phyloP scores from a whole-genome alignment of 2,113 vertebrate species.

The Hassar affinis region DNA sequence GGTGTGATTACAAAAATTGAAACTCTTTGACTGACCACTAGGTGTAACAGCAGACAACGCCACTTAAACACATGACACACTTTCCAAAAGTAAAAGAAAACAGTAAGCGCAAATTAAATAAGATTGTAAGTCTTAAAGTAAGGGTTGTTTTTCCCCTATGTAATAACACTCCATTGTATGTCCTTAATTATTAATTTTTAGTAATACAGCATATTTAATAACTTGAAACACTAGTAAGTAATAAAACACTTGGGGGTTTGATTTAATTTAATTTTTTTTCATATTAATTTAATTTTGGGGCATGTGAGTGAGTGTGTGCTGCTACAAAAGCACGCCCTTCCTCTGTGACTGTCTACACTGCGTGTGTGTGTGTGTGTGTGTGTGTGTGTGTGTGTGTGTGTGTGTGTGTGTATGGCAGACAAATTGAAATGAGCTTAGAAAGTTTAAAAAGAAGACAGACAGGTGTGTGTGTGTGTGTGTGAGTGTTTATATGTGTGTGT shows the following conservation, averaged over 20 bases:
- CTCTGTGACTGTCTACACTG: conserved; percentile 38
- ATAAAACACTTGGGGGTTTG: conserved; percentile 77
- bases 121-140: conserved; percentile 37
- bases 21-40: neutral
- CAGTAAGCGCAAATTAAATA: conserved; percentile 35
- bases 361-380: conserved; percentile 57
- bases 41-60: neutral
- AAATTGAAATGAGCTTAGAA: conserved; percentile 35
- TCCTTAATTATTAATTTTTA: conserved; percentile 78
- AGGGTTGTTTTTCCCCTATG: conserved; percentile 54
- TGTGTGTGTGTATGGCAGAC: conserved; percentile 35
- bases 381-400: conserved; percentile 23
- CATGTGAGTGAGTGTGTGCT: conserved; percentile 64
- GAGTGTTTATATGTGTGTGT: too few species aligned
- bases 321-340: conserved; percentile 52
- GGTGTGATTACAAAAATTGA: neutral
- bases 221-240: conserved; percentile 76
- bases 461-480: conserved; percentile 22
- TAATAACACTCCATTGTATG: conserved; percentile 65
- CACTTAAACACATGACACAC: neutral
- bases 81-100: conserved; percentile 29
- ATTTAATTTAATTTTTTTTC: conserved; percentile 76
- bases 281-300: conserved; percentile 76
- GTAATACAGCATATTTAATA: conserved; percentile 73
- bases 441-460: neutral